These are phyloP conservation scores for Progne subis DNA, from an alignment of 2,113 vertebrate genomes.

Conservation along the genomic window DNA sequence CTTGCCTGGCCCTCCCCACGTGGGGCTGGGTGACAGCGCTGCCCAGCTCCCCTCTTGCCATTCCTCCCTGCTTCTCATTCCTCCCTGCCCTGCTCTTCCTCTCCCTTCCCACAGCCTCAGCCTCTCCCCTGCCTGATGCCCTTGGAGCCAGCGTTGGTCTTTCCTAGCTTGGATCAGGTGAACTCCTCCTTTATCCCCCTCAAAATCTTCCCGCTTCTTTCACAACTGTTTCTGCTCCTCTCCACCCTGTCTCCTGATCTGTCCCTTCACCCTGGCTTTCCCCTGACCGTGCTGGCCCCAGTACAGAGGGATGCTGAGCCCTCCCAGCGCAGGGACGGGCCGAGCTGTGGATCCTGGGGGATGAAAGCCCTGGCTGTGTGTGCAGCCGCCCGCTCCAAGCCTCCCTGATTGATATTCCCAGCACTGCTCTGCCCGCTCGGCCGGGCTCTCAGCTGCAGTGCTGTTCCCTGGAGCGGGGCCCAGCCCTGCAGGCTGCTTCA, in stretches of 20 bases:
- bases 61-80: neutral
- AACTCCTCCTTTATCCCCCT: rapidly evolving
- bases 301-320: neutral
- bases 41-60: neutral
- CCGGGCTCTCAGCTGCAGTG: conserved; percentile 55
- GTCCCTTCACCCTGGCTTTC: neutral
- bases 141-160: neutral
- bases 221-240: neutral
- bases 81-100: neutral
- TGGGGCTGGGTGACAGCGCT: neutral
- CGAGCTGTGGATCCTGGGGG: neutral
- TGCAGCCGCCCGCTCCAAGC: neutral
- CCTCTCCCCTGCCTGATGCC: neutral
- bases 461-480: conserved; percentile 16
- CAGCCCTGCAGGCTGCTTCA: conserved; percentile 7
- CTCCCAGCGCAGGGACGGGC: neutral
- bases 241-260: neutral
- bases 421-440: conserved; percentile 54
- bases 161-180: neutral
- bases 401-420: conserved; percentile 64
- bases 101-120: neutral
- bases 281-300: neutral
- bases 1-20: neutral
- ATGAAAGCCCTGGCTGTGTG: conserved; percentile 52
- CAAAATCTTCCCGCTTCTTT: rapidly evolving